Base-by-base conservation (phyloP, 2,113 vertebrate genomes). In the Alethe diademata region DNA sequence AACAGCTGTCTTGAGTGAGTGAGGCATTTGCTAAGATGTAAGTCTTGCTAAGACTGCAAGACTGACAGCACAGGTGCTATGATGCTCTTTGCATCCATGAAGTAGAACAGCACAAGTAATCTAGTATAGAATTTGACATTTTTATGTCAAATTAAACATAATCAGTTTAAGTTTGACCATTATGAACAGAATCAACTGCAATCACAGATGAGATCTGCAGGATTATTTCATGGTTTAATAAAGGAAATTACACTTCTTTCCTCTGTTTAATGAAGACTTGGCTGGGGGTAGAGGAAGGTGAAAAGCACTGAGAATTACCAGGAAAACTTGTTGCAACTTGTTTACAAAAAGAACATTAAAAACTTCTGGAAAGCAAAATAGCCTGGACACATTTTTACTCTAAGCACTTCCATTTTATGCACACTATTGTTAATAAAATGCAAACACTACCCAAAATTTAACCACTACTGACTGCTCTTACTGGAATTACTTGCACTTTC, bases 401-500 rank as follows among this genome's bases (percentile, higher is more conserved):
- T 60, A 43, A 48, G 23, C 51, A 69, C 35, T 64, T 82, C 31
- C 40, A 31, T 66, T 95, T 91, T 62, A 62, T 26, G 31, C 33
- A 91, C 11, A 12, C 1, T n/a, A 33, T 20, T 66, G 35, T 42
- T 47, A 87, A 53, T 75, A 87, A 75, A 79, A 57, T 36, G 78
- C 47, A 92, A 62, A 51, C 2, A 74, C 10, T 20, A 89, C 4
- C 5, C 29, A n/a, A 61, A 88, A 78, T 65, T 43, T 62, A 86
- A 58, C 25, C 0, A 0, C 22, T 48, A 20, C 26, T 53, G 35
- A 60, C 47, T 71, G 48, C 26, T 62, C 24, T 51, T 43, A 54
- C 35, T 71, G 60, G 35, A 86, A 11, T 58, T 72, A 78, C 45
- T 84, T 71, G 78, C 48, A 67, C 67, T 71, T 95, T 82, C 50